These are phyloP conservation scores for Lepidothrix coronata DNA, from an alignment of 2,113 vertebrate species.

Conservation along the genomic window DNA sequence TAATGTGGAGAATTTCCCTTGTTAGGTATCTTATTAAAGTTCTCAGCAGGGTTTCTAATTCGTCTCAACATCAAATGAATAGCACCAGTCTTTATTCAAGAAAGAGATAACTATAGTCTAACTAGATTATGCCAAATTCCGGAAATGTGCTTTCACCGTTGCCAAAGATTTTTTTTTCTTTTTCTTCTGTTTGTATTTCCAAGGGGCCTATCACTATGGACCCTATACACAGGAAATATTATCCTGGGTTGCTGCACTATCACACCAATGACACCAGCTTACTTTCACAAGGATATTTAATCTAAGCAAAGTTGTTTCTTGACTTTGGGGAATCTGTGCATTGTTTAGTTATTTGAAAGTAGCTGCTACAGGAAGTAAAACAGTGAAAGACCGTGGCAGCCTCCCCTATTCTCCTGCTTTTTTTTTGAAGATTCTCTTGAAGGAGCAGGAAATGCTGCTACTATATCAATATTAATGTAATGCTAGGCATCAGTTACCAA, in stretches of 20 bases:
- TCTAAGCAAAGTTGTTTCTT: neutral
- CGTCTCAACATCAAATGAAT: conserved; percentile 38
- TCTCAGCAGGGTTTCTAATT: conserved; percentile 49
- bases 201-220: neutral
- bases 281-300: conserved; percentile 25
- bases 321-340: neutral
- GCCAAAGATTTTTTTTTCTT: neutral
- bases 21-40: conserved; percentile 65
- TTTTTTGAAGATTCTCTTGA: neutral
- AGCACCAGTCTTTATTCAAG: conserved; percentile 25
- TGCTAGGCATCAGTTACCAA: neutral
- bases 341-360: neutral
- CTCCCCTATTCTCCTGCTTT: neutral
- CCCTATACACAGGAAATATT: neutral
- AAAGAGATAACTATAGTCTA: conserved; percentile 7
- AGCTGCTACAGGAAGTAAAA: neutral
- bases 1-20: conserved; percentile 53
- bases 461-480: neutral
- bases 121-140: conserved; percentile 28
- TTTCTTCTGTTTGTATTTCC: neutral
- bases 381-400: neutral
- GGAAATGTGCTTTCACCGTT: neutral
- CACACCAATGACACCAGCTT: neutral
- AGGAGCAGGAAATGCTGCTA: neutral
- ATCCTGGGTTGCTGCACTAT: neutral